Evolutionary conservation across 2,113 vertebrate species (phyloP).

Genomic region (Leptobrachium leishanense): DNA sequence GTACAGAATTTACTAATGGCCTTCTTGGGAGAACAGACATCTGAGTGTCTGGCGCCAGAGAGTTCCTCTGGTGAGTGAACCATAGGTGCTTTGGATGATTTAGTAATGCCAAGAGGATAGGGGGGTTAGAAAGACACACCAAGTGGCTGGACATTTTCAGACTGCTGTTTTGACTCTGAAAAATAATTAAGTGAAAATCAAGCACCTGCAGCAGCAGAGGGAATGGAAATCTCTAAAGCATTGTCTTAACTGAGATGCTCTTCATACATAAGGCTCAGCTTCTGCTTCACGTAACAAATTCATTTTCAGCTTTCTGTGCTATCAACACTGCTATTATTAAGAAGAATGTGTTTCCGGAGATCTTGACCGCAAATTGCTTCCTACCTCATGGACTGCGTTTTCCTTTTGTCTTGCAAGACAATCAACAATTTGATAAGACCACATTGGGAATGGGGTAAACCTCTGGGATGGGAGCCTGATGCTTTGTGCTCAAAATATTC

Average conservation of each 20-base stretch:
- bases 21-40: slow-evolving; percentile 32
- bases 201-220: slow-evolving; percentile 34
- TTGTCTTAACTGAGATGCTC: slow-evolving; percentile 45
- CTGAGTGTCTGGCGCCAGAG: slow-evolving; percentile 40
- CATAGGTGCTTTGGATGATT: slow-evolving; percentile 42
- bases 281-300: slow-evolving; percentile 37
- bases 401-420: slow-evolving; percentile 29
- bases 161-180: slow-evolving; percentile 46
- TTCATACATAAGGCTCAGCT: slow-evolving; percentile 40
- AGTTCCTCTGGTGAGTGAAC: slow-evolving; percentile 19
- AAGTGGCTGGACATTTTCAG: slow-evolving; percentile 15
- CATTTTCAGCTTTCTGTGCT: slow-evolving; percentile 41
- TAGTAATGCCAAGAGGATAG: slow-evolving; percentile 39
- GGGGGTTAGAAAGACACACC: slow-evolving; percentile 13
- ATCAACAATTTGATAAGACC: slow-evolving; percentile 31
- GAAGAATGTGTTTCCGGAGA: slow-evolving; percentile 35
- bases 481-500: slow-evolving; percentile 8
- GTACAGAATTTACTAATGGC: slow-evolving; percentile 29
- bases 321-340: slow-evolving; percentile 28
- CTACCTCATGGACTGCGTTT: slow-evolving; percentile 19
- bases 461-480: slow-evolving; percentile 16
- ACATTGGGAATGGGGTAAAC: slow-evolving; percentile 23
- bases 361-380: slow-evolving; percentile 42
- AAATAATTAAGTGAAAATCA: slow-evolving; percentile 46
- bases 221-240: slow-evolving; percentile 41